Conservation (phyloP, 2,113 vertebrate genomes). For the Odontophorus gujanensis region DNA sequence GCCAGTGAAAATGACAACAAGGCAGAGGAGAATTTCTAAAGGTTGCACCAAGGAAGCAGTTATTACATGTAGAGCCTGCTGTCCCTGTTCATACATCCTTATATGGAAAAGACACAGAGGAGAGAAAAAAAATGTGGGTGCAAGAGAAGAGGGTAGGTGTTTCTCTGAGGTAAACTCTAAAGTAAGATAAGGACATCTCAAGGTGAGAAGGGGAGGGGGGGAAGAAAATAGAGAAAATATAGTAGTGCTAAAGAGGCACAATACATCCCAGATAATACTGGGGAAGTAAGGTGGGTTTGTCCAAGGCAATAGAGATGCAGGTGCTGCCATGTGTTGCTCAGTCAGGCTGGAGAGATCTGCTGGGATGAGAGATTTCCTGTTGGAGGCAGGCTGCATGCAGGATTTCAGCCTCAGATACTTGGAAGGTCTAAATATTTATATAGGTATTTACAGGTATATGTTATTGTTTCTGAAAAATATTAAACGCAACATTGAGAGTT, state of each 20-base stretch:
- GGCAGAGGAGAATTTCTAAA: neutral
- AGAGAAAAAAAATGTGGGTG: neutral
- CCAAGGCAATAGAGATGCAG: neutral
- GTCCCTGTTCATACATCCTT: neutral
- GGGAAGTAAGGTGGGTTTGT: neutral
- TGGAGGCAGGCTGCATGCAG: neutral
- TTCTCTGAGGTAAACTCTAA: neutral
- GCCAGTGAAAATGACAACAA: neutral
- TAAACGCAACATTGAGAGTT: neutral
- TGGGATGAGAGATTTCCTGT: fast-evolving
- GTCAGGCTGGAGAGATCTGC: neutral
- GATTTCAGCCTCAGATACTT: neutral
- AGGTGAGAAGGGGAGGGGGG: too few relatives aligned
- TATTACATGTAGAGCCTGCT: neutral
- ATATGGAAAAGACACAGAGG: neutral
- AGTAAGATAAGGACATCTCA: neutral
- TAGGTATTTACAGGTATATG: neutral
- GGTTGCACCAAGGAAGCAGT: neutral
- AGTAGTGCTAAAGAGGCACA: neutral
- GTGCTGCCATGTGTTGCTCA: fast-evolving
- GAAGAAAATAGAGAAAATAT: neutral
- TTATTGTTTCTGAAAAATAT: neutral
- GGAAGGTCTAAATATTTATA: neutral
- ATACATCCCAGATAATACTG: neutral
- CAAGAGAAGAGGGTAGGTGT: neutral